Base-by-base conservation (phyloP, 2,888 invertebrate genomes). In the Strigamia crassipes region DNA sequence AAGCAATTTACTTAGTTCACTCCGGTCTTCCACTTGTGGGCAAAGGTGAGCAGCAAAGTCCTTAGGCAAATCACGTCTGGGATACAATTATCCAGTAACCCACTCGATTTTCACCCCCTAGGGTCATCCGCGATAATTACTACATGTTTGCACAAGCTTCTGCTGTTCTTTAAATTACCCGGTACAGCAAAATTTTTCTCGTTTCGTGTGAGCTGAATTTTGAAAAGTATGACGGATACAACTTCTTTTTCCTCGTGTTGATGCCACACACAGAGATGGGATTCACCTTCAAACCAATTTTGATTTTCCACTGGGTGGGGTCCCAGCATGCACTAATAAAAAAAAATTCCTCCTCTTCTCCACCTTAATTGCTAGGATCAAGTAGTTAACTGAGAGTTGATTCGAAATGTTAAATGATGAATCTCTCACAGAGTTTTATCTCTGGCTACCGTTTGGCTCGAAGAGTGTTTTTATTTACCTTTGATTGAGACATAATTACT, bases 61-160 rank as follows among this genome's bases (percentile, higher is more conserved):
- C 51, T 51, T 51, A 51, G 51, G 51, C 51, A n/a, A 51, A 51
- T 51, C 51, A 51, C 51, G 51, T 51, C 51, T 51, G 51, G n/a
- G 51, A n/a, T n/a, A 51, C 51, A 51, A 51, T 51, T 51, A 51
- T 51, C 51, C 15, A 51, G 51, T 51, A 51, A 51, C 51, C 51
- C 51, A 51, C 51, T 51, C 51, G 51, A 51, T 51, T 51, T n/a
- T n/a, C n/a, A n/a, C 3, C 15, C 10, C 10, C 51, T 6, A 51
- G 51, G 51, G 51, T 51, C 51, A 51, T 13, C 4, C n/a, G 51
- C 10, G 51, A 51, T 51, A 51, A 51, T 51, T 51, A 51, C 51
- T n/a, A 51, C 51, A 51, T 51, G 51, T 51, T 51, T n/a, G 2
- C n/a, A 51, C 3, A 51, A 51, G 51, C 51, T 51, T n/a, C 51